Conservation (phyloP, 2,888 invertebrate species). For the Pilophorus perplexus region DNA sequence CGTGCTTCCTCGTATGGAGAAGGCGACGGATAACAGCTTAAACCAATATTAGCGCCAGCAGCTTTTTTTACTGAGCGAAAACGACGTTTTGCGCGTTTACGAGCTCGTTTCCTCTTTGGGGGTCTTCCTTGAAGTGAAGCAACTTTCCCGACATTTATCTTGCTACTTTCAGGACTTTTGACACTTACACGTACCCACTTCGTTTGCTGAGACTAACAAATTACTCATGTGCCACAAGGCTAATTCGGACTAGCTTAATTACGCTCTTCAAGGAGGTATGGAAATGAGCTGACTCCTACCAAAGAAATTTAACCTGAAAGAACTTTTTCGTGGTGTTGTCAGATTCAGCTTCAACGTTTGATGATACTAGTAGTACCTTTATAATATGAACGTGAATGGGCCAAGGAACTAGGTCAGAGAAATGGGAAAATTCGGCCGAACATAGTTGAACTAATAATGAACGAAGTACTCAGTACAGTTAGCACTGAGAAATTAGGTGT, state of each 20-base stretch:
- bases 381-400: no score
- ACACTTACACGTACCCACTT: not conserved
- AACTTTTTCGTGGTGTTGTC: no score
- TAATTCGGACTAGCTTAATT: conserved; percentile 10
- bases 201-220: not conserved
- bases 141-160: not conserved
- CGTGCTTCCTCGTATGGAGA: conserved; percentile 8
- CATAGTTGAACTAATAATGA: no score
- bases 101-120: not conserved
- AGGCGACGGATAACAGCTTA: conserved; percentile 17
- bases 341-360: no score
- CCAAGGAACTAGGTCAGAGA: no score
- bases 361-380: no score
- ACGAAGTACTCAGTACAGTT: no score
- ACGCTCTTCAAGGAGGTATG: not conserved
- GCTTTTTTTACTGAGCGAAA: conserved; percentile 16
- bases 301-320: no score
- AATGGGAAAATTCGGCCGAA: no score
- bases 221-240: not conserved
- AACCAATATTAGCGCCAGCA: conserved; percentile 23
- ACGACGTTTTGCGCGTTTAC: conserved; percentile 25
- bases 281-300: not conserved
- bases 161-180: no score
- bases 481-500: no score
- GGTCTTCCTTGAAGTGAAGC: not conserved